Base-by-base conservation (phyloP, 2,113 vertebrate genomes). In the Tychaedon coryphoeus region DNA sequence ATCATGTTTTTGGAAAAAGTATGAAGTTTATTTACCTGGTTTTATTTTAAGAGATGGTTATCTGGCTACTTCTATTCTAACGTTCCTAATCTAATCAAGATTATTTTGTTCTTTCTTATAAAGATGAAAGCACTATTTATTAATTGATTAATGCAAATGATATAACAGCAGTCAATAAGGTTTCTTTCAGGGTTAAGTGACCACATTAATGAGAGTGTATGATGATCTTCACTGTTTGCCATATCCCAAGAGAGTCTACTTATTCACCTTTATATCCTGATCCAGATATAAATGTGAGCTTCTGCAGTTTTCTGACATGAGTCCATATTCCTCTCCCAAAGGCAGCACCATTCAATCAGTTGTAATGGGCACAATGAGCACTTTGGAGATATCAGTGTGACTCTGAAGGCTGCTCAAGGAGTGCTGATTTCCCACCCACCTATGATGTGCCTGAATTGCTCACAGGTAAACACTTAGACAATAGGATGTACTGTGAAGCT, bases 291-390 rank as follows among this genome's bases (percentile, higher is more conserved):
- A 48, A 48, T 48, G 17, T 54, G 22, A 87, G 24, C 57, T 89
- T 77, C 56, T 60, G 22, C 14, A 61, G 0, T 61, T 64, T 86
- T 80, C 47, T 79, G 51, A 40, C 58, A 47, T 36, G 26, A 58
- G 33, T 62, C n/a, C 62, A 29, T 48, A 74, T 67, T 36, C 24
- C 26, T 77, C 22, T 83, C 87, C 6, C 57, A 48, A 56, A 87
- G 34, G 56, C 33, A 70, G 3, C 7, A 17, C 9, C 13, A 4
- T 51, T 61, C 0, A 1, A 4, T 19, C 19, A 29, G 25, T 43
- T 19, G 19, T 16, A 51, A 78, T 29, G n/a, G 5, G n/a, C 13
- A 56, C 26, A 33, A 3, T 8, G 42, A 45, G 10, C 69, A 4
- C 43, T 57, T 36, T 79, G 53, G 74, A 80, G 6, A 20, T 58